Conservation (phyloP, 1,140 invertebrate genomes). For the Diuraphis noxia region DNA sequence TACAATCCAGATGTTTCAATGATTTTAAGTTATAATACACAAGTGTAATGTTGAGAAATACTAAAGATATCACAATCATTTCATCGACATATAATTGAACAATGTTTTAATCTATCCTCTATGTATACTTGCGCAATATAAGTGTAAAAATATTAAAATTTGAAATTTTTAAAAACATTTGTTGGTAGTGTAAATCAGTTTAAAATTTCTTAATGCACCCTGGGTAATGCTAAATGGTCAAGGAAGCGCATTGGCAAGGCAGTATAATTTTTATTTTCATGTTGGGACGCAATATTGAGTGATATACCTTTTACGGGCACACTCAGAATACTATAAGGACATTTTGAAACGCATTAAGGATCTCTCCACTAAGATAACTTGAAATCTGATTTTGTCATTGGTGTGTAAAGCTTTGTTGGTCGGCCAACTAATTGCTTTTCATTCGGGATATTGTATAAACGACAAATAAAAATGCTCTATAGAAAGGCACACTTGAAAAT, state of each 20-base stretch:
- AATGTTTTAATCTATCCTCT: not conserved
- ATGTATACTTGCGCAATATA: not conserved
- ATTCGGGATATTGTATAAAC: not conserved
- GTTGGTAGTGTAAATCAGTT: not conserved
- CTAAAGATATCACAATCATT: not conserved
- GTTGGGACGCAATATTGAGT: not conserved
- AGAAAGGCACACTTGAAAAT: not conserved
- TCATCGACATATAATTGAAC: not conserved
- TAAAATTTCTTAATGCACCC: not conserved
- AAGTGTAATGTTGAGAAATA: not conserved
- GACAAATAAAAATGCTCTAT: not conserved
- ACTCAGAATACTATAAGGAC: not conserved
- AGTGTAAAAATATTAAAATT: not conserved
- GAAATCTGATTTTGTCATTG: not conserved
- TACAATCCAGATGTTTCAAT: not conserved
- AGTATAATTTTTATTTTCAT: not conserved
- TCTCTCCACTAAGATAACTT: not conserved
- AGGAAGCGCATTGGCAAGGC: not conserved
- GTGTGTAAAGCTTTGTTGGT: not conserved
- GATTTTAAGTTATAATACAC: not conserved
- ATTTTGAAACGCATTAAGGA: not conserved
- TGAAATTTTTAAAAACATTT: not conserved
- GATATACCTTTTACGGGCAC: not conserved
- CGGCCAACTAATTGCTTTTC: not conserved
- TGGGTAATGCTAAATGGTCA: no score